Evolutionary conservation across 2,888 invertebrate genomes (phyloP).

Genomic region (Yponomeuta evonymella): DNA sequence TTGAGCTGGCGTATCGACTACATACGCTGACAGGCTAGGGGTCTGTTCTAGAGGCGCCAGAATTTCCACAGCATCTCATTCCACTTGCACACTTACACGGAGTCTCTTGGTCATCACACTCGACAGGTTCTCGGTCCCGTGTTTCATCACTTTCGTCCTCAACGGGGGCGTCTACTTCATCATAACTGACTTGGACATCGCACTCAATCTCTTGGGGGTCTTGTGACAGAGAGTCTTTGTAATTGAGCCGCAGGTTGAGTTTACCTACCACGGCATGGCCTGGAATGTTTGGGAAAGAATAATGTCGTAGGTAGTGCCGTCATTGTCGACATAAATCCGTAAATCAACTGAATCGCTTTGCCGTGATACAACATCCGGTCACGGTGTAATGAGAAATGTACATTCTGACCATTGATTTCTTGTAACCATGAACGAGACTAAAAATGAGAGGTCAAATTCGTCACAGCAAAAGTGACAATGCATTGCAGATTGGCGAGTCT

Average conservation of each 20-base stretch:
- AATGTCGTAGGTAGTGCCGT: background rate
- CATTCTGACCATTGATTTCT: no score
- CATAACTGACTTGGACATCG: background rate
- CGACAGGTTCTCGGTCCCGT: background rate
- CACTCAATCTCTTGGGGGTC: background rate
- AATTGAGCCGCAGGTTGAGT: constrained; percentile 54
- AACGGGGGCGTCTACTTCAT: background rate
- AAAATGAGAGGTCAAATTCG: no score
- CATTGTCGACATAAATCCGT: no score
- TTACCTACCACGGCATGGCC: constrained; percentile 58
- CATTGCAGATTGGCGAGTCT: background rate
- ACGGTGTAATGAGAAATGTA: no score
- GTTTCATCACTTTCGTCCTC: background rate
- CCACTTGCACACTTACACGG: background rate
- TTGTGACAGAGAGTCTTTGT: constrained; percentile 31
- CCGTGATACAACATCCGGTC: no score
- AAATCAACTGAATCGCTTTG: no score
- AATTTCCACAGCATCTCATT: background rate
- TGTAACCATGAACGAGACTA: no score
- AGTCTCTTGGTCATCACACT: background rate
- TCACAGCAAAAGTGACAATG: no score
- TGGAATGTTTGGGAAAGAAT: constrained; percentile 32
- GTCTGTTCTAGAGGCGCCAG: background rate
- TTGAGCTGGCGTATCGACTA: no score
- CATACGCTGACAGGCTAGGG: no score